Conservation (phyloP, 2,113 vertebrate species). For the Odocoileus hemionus region DNA sequence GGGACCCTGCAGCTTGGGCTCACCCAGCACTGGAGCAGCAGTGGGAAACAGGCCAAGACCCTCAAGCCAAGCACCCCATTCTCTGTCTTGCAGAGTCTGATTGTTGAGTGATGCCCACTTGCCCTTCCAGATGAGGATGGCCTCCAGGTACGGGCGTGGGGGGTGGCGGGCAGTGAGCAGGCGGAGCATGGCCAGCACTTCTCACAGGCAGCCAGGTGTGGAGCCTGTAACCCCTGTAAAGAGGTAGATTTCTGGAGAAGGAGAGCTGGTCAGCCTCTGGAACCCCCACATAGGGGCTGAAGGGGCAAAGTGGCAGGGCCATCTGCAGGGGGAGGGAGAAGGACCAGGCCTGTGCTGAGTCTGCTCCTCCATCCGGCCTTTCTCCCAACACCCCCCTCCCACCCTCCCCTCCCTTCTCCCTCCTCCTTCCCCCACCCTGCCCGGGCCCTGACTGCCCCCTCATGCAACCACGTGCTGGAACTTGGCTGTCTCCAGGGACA, state of each 20-base stretch:
- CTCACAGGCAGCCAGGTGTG: neutral
- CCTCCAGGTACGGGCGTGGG: rapidly evolving
- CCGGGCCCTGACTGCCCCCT: neutral
- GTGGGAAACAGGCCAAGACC: neutral
- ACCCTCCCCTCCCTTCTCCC: neutral
- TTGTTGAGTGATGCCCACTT: neutral
- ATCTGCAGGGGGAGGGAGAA: neutral
- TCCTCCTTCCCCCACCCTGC: rapidly evolving
- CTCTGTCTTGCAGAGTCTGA: neutral
- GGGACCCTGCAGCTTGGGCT: neutral
- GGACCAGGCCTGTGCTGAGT: neutral
- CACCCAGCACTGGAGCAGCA: neutral
- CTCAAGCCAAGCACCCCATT: neutral
- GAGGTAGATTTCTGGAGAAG: neutral
- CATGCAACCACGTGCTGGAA: neutral
- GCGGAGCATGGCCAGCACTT: neutral
- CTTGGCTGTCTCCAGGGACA: neutral
- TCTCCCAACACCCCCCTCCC: neutral
- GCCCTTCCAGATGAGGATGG: neutral
- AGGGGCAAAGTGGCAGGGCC: neutral
- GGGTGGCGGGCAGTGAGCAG: neutral
- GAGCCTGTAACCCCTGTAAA: neutral
- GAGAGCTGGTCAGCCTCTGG: neutral
- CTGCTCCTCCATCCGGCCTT: neutral
- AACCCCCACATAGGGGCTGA: neutral